phyloP scores from a whole-genome alignment of 2,888 invertebrate species.

The Thymelicus lineola region DNA sequence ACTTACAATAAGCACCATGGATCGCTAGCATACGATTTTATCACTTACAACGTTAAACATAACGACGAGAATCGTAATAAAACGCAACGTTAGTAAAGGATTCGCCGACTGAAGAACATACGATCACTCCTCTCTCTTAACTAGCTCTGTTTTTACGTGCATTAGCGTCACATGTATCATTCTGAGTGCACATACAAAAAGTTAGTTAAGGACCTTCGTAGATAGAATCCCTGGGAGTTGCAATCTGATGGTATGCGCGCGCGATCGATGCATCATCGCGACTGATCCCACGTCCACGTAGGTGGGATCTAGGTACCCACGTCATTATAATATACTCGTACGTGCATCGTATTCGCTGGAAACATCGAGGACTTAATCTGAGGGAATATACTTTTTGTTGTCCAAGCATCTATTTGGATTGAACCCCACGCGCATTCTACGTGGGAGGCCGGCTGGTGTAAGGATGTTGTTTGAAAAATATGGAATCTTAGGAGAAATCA shows the following conservation, averaged over 20 bases:
- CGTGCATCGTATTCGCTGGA: conserved; percentile 12
- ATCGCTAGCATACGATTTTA: background rate
- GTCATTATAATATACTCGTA: conserved; percentile 17
- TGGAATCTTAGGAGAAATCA: background rate
- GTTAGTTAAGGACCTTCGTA: conserved; percentile 47
- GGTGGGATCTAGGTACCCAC: conserved; percentile 24
- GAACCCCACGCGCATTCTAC: conserved; percentile 15
- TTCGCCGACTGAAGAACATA: conserved; percentile 21
- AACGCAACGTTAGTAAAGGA: background rate
- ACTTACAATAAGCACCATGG: conserved; percentile 7
- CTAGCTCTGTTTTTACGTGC: conserved; percentile 54
- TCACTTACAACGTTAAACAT: background rate
- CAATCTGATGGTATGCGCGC: conserved; percentile 33
- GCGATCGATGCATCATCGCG: conserved; percentile 31
- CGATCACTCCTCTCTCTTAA: conserved; percentile 42
- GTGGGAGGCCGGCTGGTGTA: conserved; percentile 19
- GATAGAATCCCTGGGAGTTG: conserved; percentile 40
- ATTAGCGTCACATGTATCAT: conserved; percentile 55
- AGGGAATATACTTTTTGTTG: conserved; percentile 31
- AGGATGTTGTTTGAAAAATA: background rate
- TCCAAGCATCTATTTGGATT: conserved; percentile 16
- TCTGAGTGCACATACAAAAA: conserved; percentile 52
- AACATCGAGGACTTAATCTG: conserved; percentile 30
- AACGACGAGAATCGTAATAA: conserved; percentile 3
- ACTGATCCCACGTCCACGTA: conserved; percentile 28